Conservation (phyloP, 2,888 invertebrate genomes). For the Autographa pulchrina region DNA sequence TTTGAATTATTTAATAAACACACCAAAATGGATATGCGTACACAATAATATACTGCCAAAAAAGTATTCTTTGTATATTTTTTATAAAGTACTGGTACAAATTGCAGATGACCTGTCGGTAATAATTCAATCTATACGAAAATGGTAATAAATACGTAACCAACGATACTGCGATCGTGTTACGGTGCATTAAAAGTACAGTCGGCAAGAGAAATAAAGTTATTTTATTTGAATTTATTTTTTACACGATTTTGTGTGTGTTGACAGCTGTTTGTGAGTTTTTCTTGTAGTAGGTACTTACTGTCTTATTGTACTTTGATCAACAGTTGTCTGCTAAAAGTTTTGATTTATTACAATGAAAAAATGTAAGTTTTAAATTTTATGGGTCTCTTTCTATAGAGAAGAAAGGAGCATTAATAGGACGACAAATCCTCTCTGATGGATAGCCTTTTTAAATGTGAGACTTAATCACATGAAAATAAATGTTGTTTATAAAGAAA, state of each 20-base stretch:
- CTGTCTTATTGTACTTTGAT: too few relatives aligned
- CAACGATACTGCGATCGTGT: slow-evolving; percentile 48
- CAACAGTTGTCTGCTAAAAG: too few relatives aligned
- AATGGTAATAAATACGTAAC: slow-evolving; percentile 56
- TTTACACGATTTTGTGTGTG: background rate
- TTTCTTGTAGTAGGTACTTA: background rate
- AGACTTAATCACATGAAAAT: too few relatives aligned
- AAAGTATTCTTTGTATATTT: slow-evolving; percentile 38
- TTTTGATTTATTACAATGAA: too few relatives aligned
- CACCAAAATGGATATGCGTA: background rate
- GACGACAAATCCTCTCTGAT: too few relatives aligned
- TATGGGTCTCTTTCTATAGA: too few relatives aligned
- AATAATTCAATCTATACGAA: slow-evolving; percentile 61
- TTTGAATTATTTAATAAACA: background rate
- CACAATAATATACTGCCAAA: slow-evolving; percentile 19
- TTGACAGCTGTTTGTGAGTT: too few relatives aligned
- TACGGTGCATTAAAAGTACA: slow-evolving; percentile 51
- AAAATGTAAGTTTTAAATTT: too few relatives aligned
- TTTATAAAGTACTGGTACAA: slow-evolving; percentile 40
- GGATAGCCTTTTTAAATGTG: too few relatives aligned
- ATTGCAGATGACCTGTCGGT: slow-evolving; percentile 47
- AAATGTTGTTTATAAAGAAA: too few relatives aligned
- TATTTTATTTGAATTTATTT: background rate
- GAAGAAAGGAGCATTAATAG: too few relatives aligned
- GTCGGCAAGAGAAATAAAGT: slow-evolving; percentile 27